Evolutionary conservation across 2,888 invertebrate species (phyloP).

Genomic region (Plusia festucae): DNA sequence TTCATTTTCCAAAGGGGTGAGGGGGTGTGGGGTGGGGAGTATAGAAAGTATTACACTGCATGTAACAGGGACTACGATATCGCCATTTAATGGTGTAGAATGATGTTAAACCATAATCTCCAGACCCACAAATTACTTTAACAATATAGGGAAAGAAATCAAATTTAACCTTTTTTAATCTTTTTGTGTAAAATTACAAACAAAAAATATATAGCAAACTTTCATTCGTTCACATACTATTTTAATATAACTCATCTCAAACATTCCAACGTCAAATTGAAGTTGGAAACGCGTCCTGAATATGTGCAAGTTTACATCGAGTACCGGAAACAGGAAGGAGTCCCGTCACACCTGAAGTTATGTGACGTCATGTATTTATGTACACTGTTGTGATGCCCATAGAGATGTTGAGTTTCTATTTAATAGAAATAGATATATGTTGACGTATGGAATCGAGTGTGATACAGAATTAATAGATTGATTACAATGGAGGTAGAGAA

Average conservation of each 20-base stretch:
- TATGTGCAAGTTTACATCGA: constrained; percentile 54
- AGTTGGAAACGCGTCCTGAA: constrained; percentile 42
- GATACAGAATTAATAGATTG: too few species aligned
- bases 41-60: background rate
- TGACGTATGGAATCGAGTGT: too few species aligned
- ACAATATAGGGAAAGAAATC: background rate
- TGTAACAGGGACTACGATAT: background rate
- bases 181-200: background rate
- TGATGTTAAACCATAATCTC: background rate
- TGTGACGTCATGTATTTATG: constrained; percentile 23
- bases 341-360: constrained; percentile 54
- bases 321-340: constrained; percentile 65
- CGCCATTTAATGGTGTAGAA: background rate
- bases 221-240: background rate
- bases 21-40: background rate
- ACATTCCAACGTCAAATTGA: constrained; percentile 8
- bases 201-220: constrained; percentile 8
- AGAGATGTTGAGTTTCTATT: constrained; percentile 29
- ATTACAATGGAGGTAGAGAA: too few species aligned
- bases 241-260: background rate
- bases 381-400: constrained; percentile 22
- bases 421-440: background rate
- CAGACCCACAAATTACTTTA: background rate
- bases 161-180: too few species aligned
- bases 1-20: background rate